phyloP scores from a whole-genome alignment of 1,140 invertebrate genomes.

The Tachypleus tridentatus region DNA sequence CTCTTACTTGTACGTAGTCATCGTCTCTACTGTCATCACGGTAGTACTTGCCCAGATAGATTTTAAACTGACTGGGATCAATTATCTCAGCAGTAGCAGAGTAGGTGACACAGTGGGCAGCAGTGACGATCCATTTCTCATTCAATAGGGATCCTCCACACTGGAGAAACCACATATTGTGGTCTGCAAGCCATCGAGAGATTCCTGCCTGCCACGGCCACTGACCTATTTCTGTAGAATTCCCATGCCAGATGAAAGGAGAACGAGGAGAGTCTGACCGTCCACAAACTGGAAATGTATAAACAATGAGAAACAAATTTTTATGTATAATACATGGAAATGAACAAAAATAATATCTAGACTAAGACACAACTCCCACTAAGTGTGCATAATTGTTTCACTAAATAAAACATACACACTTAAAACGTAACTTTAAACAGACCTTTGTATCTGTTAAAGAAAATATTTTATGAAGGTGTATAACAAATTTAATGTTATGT shows the following conservation, averaged over 20 bases:
- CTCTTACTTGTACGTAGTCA: conserved; percentile 17
- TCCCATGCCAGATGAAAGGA: conserved; percentile 21
- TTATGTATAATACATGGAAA: neutral
- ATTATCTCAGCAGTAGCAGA: conserved; percentile 9
- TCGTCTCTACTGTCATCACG: conserved; percentile 18
- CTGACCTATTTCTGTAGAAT: conserved; percentile 18
- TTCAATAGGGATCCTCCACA: conserved; percentile 24
- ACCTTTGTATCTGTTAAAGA: too few species aligned
- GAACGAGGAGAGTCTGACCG: conserved; percentile 15
- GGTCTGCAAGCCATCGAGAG: conserved; percentile 9
- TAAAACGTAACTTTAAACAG: too few species aligned
- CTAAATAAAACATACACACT: too few species aligned
- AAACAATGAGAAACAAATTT: neutral
- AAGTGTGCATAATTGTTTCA: too few species aligned
- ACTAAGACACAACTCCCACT: neutral
- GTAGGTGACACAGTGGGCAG: conserved; percentile 24
- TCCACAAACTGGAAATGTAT: conserved; percentile 16
- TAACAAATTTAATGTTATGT: too few species aligned
- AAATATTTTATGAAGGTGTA: too few species aligned
- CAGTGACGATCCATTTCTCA: conserved; percentile 24
- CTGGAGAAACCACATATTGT: conserved; percentile 14
- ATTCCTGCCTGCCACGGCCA: conserved; percentile 23
- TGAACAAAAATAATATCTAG: neutral
- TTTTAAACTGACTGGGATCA: conserved; percentile 16
- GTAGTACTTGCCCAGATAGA: conserved; percentile 23